These are phyloP conservation scores for Dilophus febrilis DNA, from an alignment of 2,888 invertebrate genomes.

Conservation along the genomic window DNA sequence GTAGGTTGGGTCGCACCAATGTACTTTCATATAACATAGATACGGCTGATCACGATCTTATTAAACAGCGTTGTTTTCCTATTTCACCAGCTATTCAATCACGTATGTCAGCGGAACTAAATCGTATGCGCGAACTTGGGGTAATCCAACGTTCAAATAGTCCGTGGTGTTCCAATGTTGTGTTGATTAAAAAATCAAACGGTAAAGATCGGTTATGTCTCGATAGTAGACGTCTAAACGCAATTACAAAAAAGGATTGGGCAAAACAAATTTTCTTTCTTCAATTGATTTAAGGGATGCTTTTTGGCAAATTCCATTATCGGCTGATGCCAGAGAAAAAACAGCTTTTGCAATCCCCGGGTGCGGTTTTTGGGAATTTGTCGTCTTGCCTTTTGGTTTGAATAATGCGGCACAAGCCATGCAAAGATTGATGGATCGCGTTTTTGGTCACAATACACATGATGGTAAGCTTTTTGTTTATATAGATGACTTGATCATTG, in stretches of 20 bases:
- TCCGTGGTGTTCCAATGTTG: background rate
- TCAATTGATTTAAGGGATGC: too few relatives aligned
- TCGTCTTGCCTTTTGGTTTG: background rate
- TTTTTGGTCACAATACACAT: constrained; percentile 8
- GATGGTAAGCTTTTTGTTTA: constrained; percentile 13
- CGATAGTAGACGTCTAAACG: background rate
- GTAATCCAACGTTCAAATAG: background rate
- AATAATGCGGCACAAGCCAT: constrained; percentile 3
- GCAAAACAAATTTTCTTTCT: too few relatives aligned
- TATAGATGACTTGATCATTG: constrained; percentile 14
- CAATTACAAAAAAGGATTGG: background rate
- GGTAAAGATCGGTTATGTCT: background rate
- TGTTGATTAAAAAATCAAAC: background rate
- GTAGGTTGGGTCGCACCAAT: background rate
- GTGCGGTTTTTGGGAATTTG: background rate
- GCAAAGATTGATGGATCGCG: constrained; percentile 7
- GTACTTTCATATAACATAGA: background rate
- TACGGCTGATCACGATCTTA: background rate
- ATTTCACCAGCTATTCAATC: background rate
- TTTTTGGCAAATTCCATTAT: too few relatives aligned
- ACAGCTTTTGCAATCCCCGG: constrained; percentile 2
- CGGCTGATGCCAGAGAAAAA: background rate
- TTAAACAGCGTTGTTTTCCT: background rate
- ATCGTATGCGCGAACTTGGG: background rate
- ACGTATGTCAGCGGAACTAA: background rate